These are phyloP conservation scores for Acropternis orthonyx DNA, from an alignment of 2,797 vertebrate genomes.

Conservation along the genomic window DNA sequence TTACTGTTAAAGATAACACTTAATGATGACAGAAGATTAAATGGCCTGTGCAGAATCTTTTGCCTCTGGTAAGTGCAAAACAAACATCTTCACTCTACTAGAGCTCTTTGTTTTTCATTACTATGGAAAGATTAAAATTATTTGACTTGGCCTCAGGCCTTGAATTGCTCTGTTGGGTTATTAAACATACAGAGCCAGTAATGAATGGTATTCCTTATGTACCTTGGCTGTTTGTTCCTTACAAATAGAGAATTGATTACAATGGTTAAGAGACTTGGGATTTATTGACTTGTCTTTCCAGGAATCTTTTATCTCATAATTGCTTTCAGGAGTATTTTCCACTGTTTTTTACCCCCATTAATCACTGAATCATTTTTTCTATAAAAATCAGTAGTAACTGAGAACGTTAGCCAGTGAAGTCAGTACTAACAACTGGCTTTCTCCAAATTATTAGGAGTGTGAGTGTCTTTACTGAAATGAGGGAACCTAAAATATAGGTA, in stretches of 20 bases:
- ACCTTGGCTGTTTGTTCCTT: slow-evolving; percentile 7
- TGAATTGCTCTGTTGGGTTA: slow-evolving; percentile 15
- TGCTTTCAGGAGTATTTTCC: neutral
- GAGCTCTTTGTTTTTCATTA: slow-evolving; percentile 16
- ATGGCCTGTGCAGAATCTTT: slow-evolving; percentile 4
- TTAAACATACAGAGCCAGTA: slow-evolving; percentile 17
- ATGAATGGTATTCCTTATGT: neutral
- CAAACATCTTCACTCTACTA: neutral
- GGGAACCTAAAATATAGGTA: neutral
- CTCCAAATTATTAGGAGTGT: neutral
- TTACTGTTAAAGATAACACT: neutral
- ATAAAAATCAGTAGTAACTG: neutral
- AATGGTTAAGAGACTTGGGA: neutral
- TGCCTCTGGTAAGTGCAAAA: slow-evolving; percentile 29
- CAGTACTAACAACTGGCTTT: neutral
- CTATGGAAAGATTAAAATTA: slow-evolving; percentile 27
- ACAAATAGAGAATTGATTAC: slow-evolving; percentile 30
- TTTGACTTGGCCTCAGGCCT: neutral
- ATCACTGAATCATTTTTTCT: neutral
- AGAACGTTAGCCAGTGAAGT: neutral
- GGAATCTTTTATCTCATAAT: neutral
- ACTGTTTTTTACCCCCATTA: neutral
- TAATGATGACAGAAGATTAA: neutral
- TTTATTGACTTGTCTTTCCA: slow-evolving; percentile 25
- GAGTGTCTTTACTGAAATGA: neutral